Base-by-base conservation (phyloP, 2,113 vertebrate genomes). In the Jaculus jaculus region DNA sequence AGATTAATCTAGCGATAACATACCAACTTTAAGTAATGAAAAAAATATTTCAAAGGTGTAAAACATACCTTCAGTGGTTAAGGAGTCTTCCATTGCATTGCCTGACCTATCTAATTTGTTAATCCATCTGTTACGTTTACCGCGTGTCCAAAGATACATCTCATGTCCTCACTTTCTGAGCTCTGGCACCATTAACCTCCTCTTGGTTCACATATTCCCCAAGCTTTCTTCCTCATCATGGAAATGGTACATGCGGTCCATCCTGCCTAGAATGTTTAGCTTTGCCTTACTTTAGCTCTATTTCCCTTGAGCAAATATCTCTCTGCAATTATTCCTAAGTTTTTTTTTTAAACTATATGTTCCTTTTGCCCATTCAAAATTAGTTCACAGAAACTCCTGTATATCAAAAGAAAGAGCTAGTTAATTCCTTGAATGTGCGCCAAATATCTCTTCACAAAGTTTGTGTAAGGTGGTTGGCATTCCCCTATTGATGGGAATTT, bases 401-500 rank as follows among this genome's bases (percentile, higher is more conserved):
- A 11, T 26, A 24, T 60, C 28, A 71, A 84, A 79, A 75, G 12
- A 21, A 63, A 87, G 60, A 74, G 23, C 17, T 80, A 42, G 32
- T 28, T 71, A 24, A 63, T 42, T 92, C 5, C 54, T 80, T 87
- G 71, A 58, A 34, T 63, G 11, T 26, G n/a, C 65, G 11, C 39
- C 39, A 15, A 47, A 54, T 54, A 54, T 16, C 54, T 8, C 54
- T 54, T 7, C 13, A 54, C 13, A 16, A 54, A 54, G 54, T 12
- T 54, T 24, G 42, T 17, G 39, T 30, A 24, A 51, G 61, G 66
- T 23, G 42, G 20, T 21, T 30, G 17, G 1, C 21, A 39, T 60
- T 74, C 30, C 18, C 42, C 20, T 63, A 61, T 16, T 83, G n/a
- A 66, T 66, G 74, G 86, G 24, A 93, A 74, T 75, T 94, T 89